A percentile compares a stretch with the other conserved stretches of the same genome.
Evolutionary conservation across 2,888 invertebrate genomes (phyloP).

Genomic region (Caenorhabditis wallacei): DNA sequence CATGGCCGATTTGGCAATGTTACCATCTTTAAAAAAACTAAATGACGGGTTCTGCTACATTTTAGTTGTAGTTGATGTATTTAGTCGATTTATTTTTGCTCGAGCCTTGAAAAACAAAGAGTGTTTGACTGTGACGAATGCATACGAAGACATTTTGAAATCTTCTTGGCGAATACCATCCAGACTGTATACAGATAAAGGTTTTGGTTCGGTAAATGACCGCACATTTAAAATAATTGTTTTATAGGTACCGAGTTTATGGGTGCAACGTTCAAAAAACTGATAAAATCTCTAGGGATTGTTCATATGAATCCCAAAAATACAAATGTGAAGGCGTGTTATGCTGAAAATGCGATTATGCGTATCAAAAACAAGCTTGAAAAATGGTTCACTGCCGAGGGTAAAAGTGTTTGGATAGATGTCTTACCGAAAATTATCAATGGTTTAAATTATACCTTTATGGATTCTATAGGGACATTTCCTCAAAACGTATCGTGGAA

Average conservation of each 20-base stretch:
- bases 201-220: no score
- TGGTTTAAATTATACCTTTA: slow-evolving; percentile 18
- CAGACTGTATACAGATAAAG: background rate
- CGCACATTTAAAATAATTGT: no score
- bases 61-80: slow-evolving; percentile 26
- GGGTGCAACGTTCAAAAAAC: slow-evolving; percentile 7
- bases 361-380: slow-evolving; percentile 32
- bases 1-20: slow-evolving; percentile 38
- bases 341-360: slow-evolving; percentile 48
- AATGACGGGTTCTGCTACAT: no score
- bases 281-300: background rate
- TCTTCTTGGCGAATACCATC: background rate
- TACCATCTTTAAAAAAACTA: background rate
- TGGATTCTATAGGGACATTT: slow-evolving; percentile 25
- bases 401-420: background rate
- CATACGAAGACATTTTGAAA: slow-evolving; percentile 7
- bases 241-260: slow-evolving; percentile 39
- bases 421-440: slow-evolving; percentile 16
- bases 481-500: slow-evolving; percentile 2
- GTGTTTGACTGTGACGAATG: slow-evolving; percentile 1
- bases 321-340: no score
- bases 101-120: slow-evolving; percentile 22
- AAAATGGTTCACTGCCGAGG: slow-evolving; percentile 25
- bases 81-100: slow-evolving; percentile 20
- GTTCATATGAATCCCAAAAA: slow-evolving; percentile 31